Percentiles rank a stretch among this genome's conserved stretches.
Evolutionary conservation across 1,140 invertebrate species (phyloP).

Genomic region (Xylocopa sonorina): DNA sequence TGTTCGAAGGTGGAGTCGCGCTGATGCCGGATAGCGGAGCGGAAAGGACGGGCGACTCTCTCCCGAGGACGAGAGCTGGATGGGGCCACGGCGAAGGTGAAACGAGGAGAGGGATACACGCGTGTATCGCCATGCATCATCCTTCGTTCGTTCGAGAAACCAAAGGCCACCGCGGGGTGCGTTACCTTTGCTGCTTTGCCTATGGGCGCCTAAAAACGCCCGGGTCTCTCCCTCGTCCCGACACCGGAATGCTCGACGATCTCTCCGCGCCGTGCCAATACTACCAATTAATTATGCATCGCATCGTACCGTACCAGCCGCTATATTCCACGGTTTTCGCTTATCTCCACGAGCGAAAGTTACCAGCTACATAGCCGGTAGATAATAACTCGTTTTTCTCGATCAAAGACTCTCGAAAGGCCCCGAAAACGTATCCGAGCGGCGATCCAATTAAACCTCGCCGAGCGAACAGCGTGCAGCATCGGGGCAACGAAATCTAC

Average conservation of each 20-base stretch:
- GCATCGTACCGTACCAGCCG: no score
- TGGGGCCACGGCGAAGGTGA: constrained; percentile 64
- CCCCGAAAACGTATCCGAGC: no score
- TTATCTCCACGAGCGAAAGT: no score
- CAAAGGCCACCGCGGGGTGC: constrained; percentile 80
- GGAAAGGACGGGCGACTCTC: constrained; percentile 56
- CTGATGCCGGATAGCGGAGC: constrained; percentile 59
- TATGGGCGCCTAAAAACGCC: constrained; percentile 61
- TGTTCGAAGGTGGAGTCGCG: constrained; percentile 69
- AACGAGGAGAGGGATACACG: constrained; percentile 58
- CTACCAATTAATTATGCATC: neutral
- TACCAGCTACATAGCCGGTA: no score
- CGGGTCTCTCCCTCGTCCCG: neutral
- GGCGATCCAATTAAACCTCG: no score
- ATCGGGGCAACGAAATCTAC: neutral
- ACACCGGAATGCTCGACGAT: neutral
- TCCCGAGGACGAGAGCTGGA: constrained; percentile 25
- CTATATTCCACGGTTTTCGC: no score
- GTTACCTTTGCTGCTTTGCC: constrained; percentile 75
- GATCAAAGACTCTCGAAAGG: no score
- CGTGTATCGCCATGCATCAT: constrained; percentile 82
- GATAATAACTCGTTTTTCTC: no score
- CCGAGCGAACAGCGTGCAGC: no score
- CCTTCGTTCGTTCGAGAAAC: constrained; percentile 76
- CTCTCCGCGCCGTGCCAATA: neutral